Conservation (phyloP, 2,113 vertebrate species). For the Panurus biarmicus region DNA sequence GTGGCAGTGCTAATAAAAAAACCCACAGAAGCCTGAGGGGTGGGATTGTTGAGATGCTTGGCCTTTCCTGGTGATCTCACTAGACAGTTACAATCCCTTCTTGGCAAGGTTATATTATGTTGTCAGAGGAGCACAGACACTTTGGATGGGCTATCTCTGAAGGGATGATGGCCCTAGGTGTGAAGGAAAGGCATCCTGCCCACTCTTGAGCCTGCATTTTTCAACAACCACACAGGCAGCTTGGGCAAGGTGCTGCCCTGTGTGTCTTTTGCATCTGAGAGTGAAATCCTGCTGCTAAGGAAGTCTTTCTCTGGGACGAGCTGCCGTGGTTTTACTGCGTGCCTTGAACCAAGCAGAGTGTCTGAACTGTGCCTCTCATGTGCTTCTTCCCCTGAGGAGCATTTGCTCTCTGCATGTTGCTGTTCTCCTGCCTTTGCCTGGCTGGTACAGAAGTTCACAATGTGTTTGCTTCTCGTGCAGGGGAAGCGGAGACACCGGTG, state of each 20-base stretch:
- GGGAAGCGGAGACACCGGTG: constrained; percentile 87
- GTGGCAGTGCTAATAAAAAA: not conserved
- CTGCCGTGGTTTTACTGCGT: not conserved
- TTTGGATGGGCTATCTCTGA: not conserved
- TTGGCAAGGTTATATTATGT: not conserved
- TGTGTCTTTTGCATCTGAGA: not conserved
- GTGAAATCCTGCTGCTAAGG: not conserved
- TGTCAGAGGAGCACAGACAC: not conserved
- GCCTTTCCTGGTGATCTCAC: not conserved
- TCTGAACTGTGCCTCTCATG: not conserved
- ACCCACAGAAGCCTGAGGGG: not conserved
- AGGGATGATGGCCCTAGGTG: not conserved
- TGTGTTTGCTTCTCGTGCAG: constrained; percentile 55
- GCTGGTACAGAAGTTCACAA: not conserved
- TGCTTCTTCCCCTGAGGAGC: not conserved
- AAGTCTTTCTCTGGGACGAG: accelerated
- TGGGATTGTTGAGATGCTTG: not conserved
- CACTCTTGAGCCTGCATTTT: not conserved
- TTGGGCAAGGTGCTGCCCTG: not conserved
- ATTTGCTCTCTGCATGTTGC: not conserved
- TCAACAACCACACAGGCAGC: not conserved
- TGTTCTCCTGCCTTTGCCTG: not conserved
- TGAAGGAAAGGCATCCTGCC: not conserved
- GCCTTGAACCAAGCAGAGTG: constrained; percentile 25
- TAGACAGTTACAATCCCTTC: not conserved